Evolutionary conservation across 1,140 invertebrate genomes (phyloP), one percentile per base, ranked within the genome.

Genomic region (Tetramorium parvispinum): DNA sequence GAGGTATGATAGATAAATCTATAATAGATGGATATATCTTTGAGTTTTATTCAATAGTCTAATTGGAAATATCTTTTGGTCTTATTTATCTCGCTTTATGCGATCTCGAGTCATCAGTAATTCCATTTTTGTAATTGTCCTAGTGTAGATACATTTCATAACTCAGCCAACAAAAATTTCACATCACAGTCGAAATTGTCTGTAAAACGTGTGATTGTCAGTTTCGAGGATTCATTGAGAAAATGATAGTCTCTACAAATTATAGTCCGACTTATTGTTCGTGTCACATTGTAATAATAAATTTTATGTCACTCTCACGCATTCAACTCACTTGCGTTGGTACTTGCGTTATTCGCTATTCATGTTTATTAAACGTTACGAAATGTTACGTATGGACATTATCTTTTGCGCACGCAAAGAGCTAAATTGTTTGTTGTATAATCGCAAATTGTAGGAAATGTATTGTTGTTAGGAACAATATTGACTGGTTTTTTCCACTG

Each of bases 221-320:
- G 16, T 76, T 40, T 68, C 32, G 10, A 81, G 16, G 51, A 81
- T 37, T 55, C 21, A 1, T 46, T 75, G 53, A 59, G 40, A 59
- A 83, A 61, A 83, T 61, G 3, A n/a, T 27, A 89, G 55, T 18
- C 16, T 8, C 37, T 11, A 49, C 53, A 65, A 88, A 85, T 88
- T 86, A 75, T 55, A 77, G 51, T 16, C 24, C 32, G 66, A 21
- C 51, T 77, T 37, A 32, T n/a, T n/a, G n/a, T n/a, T n/a, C n/a
- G 61, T 40, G 37, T 24, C 53, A 73, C 18, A 13, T 55, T 11
- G 57, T 57, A 40, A 53, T 75, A 89, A 79, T 75, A 46, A 82
- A 77, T 78, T 86, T 90, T 89, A 79, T 88, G 53, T 89, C 85
- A 89, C 83, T 79, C 65, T 87, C 57, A 76, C 18, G 65, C 73